Conservation (phyloP, 1,140 invertebrate species). For the Magallana ariakensis region DNA sequence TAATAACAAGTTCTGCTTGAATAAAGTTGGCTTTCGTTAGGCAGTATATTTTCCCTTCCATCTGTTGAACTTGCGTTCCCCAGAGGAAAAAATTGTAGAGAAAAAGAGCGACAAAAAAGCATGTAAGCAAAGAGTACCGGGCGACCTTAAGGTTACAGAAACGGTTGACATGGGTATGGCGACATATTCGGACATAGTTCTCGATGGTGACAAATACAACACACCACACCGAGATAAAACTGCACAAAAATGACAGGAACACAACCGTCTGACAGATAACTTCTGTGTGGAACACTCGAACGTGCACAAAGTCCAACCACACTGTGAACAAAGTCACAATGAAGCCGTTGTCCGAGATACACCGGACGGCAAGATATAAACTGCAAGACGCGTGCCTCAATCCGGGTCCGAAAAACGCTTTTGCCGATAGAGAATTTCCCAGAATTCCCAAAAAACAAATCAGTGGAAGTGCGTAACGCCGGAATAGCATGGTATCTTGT, state of each 20-base stretch:
- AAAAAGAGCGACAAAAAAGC: conserved; percentile 60
- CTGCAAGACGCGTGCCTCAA: conserved; percentile 62
- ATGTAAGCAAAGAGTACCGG: conserved; percentile 53
- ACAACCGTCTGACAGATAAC: conserved; percentile 74
- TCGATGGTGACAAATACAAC: conserved; percentile 70
- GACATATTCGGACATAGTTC: conserved; percentile 72
- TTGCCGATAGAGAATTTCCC: conserved; percentile 62
- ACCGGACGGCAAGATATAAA: conserved; percentile 64
- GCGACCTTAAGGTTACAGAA: conserved; percentile 69
- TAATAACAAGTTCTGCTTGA: conserved; percentile 71
- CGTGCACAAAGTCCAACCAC: conserved; percentile 81
- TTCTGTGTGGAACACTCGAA: conserved; percentile 71
- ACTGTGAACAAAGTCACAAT: conserved; percentile 72
- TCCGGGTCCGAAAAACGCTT: conserved; percentile 54
- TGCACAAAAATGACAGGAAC: conserved; percentile 72
- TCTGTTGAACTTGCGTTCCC: conserved; percentile 56
- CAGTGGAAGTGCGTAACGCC: conserved; percentile 48
- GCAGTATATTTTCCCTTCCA: conserved; percentile 77
- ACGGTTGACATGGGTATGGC: conserved; percentile 65
- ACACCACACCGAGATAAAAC: conserved; percentile 77
- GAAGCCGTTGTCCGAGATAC: conserved; percentile 61
- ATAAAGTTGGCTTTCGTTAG: conserved; percentile 82
- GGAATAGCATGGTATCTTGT: background rate
- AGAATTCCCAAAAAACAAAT: conserved; percentile 60
- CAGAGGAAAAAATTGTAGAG: conserved; percentile 70